phyloP scores from a whole-genome alignment of 2,113 vertebrate genomes.

The Smithornis capensis region DNA sequence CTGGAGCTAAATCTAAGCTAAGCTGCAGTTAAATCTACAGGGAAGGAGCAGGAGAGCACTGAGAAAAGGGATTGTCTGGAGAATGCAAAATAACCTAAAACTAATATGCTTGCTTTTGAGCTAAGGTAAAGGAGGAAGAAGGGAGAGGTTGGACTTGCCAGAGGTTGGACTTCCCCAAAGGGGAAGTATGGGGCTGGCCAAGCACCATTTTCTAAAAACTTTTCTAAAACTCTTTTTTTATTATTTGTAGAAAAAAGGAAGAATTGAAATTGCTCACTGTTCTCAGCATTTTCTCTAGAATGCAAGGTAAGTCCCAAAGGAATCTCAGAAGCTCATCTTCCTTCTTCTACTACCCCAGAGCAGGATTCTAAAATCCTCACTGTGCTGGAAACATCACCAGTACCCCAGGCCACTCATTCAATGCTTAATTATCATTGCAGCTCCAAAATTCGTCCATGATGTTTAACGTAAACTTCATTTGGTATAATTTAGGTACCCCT shows the following conservation, averaged over 20 bases:
- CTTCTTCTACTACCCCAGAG: neutral
- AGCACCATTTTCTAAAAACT: neutral
- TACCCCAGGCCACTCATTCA: neutral
- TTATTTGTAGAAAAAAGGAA: neutral
- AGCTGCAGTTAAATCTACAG: neutral
- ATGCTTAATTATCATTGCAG: neutral
- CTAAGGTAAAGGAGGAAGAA: neutral
- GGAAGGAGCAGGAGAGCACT: neutral
- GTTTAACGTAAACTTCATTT: neutral
- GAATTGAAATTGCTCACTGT: neutral
- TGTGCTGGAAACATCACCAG: neutral
- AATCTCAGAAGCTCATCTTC: neutral
- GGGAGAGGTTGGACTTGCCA: neutral
- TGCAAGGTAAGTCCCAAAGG: neutral
- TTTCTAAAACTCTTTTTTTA: neutral
- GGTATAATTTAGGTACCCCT: neutral
- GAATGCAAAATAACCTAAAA: neutral
- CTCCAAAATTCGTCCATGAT: neutral
- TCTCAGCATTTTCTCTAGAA: neutral
- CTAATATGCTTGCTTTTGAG: neutral
- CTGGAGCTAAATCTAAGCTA: too few species aligned
- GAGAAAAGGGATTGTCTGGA: neutral
- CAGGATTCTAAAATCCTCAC: neutral
- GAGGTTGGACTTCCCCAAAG: neutral
- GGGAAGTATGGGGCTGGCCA: neutral